Base-by-base conservation (phyloP, 2,888 invertebrate genomes). In the Andrena praecox region DNA sequence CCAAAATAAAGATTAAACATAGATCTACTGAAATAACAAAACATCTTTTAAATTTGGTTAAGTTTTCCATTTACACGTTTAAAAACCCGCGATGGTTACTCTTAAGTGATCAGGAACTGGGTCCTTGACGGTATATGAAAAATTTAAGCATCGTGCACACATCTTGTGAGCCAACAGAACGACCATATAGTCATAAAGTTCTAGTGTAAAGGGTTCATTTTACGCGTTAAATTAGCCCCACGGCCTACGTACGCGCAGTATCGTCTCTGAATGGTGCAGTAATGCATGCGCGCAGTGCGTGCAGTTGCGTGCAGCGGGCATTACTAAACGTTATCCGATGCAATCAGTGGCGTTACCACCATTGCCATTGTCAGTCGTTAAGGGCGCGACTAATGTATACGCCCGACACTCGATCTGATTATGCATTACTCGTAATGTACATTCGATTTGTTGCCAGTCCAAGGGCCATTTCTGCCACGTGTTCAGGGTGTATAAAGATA, bases 311-410 rank as follows among this genome's bases (percentile, higher is more conserved):
- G 56, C 56, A 29, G 35, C 10, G 56, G 54, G 54, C 50, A 52
- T 62, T 56, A 64, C 64, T 76, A 70, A 54, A 54, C 69, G 76
- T 64, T 76, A 76, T 76, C 76, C 29, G 42, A 56, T 74, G 62
- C 63, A 56, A 70, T 76, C 76, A 60, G 35, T 24, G 63, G 62
- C 76, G 33, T 63, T 70, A 56, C 76, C 24, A 64, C 20, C 71
- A 62, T 48, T 42, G 42, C 67, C 63, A 70, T 67, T 74, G 67
- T 50, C 50, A 67, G 52, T 31, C 7, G 63, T 20, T 59, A 60
- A 63, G 70, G 64, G 70, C 56, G 63, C 76, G 54, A 56, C 69
- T 56, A 69, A 76, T 24, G 70, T 63, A 64, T 56, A 31, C 33
- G 54, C 27, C 54, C 63, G 42, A 56, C 69, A 64, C 29, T 70